Evolutionary conservation across 2,113 vertebrate species (phyloP).

Genomic region (Leuciscus idus): DNA sequence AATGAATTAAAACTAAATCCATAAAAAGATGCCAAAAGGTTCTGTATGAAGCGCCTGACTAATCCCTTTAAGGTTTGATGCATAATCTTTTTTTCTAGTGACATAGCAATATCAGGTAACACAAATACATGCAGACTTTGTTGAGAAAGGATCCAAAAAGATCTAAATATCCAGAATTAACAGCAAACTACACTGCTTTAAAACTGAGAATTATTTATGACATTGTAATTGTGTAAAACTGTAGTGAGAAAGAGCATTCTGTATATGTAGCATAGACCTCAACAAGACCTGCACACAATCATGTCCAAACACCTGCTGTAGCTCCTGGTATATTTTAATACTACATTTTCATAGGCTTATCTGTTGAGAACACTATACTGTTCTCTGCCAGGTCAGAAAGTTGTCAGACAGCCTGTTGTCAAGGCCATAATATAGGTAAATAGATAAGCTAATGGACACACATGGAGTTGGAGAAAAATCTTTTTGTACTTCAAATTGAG

Average conservation of each 20-base stretch:
- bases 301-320: slow-evolving; percentile 27
- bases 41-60: too few species aligned
- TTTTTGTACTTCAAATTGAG: neutral
- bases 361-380: neutral
- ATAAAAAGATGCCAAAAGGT: too few species aligned
- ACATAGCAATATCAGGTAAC: neutral
- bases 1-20: too few species aligned
- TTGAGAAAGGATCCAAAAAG: neutral
- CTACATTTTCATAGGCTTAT: slow-evolving; percentile 5
- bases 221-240: neutral
- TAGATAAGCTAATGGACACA: neutral
- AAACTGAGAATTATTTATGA: neutral
- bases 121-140: neutral
- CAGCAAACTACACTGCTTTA: neutral
- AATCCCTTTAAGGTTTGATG: too few species aligned
- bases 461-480: neutral
- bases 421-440: neutral
- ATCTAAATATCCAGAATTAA: neutral
- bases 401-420: neutral
- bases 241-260: neutral
- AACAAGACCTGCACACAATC: neutral
- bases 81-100: too few species aligned
- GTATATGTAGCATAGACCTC: too few species aligned
- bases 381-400: neutral
- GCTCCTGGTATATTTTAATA: slow-evolving; percentile 5